Base-by-base conservation (phyloP, 2,113 vertebrate species). In the Apus apus region DNA sequence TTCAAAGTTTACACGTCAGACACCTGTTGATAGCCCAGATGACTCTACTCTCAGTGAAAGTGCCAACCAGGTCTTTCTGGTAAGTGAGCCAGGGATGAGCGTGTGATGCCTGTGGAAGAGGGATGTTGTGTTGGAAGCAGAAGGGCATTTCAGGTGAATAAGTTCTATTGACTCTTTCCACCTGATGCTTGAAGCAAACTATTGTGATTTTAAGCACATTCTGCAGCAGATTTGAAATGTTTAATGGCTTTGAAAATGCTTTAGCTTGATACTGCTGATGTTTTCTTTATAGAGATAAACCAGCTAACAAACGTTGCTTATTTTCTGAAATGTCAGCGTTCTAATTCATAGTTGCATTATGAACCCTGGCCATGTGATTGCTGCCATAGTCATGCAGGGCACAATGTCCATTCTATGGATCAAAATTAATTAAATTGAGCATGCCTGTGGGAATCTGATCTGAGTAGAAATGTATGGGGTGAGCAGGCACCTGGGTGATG, bases 1-100 rank as follows among this genome's bases (percentile, higher is more conserved):
- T 98, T 99, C 99, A 92, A 99, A 99, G 98, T 99, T 99, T 98
- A 99, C 99, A 97, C 99, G 99, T 98, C 99, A 99, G 98, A 99
- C 99, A 94, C 99, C 99, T 86, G 99, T 99, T 93, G 99, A 99
- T 97, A 99, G 99, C 96, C 99, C 99, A 23, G 99, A 99, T 92
- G 99, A 99, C 98, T 99, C 99, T 94, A 99, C 99, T 90, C 99
- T 99, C 97, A 99, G 99, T 84, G 99, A 99, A 98, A 99, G 99
- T 98, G 99, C 99, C 98, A 99, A 99, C 98, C 99, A 99, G 98
- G 99, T 99, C 98, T 99, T 99, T 98, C 97, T 99, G 99, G 99
- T 99, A 97, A 98, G 98, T 96, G 53, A 91, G 82, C 29, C 14
- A 38, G 61, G 46, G 73, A 21, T 3, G 2, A n/a, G 66, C 0